Base-by-base conservation (phyloP, 2,113 vertebrate species). In the Bettongia penicillata region DNA sequence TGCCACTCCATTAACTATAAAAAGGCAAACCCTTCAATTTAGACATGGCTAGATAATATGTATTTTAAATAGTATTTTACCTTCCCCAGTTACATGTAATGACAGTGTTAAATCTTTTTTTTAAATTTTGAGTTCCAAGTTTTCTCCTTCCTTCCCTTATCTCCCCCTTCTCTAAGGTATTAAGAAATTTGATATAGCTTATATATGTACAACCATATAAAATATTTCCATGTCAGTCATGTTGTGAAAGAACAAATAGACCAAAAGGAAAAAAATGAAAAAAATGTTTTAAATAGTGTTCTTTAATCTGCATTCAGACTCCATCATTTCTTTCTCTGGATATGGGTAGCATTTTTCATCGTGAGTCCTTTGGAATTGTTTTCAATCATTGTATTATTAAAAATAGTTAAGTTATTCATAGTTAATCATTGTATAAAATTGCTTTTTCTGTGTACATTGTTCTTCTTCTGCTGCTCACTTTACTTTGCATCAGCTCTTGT, bases 11-110 rank as follows among this genome's bases (percentile, higher is more conserved):
- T 68, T 68, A 68, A 68, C 61, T 68, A 37, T 37, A 61, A 61
- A 61, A 93, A 97, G 52, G 93, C 5, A 92, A 95, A 95, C 91
- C 6, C 61, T 26, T 92, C 94, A 96, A 94, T 94, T 96, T 61
- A 94, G 68, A 96, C 31, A 57, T 84, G 31, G 90, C 1, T 12
- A 68, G 31, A 11, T 68, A 68, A 37, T 37, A 68, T 68, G 12
- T 68, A 68, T 68, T 68, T 68, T 68, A 68, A 37, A 68, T 61
- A 61, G 31, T 68, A 68, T 68, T 68, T 68, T n/a, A 7, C 25
- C 31, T 68, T 68, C 5, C 31, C 61, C 31, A 37, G 37, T 37
- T 68, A 37, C 12, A 37, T 37, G 31, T 16, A 68, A 61, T 37
- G 61, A 68, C 3, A 37, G 37, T 68, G 14, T 68, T 68, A 37